Evolutionary conservation across 1,140 invertebrate species (phyloP), one percentile per base, ranked within the genome.

Genomic region (Atta colombica): DNA sequence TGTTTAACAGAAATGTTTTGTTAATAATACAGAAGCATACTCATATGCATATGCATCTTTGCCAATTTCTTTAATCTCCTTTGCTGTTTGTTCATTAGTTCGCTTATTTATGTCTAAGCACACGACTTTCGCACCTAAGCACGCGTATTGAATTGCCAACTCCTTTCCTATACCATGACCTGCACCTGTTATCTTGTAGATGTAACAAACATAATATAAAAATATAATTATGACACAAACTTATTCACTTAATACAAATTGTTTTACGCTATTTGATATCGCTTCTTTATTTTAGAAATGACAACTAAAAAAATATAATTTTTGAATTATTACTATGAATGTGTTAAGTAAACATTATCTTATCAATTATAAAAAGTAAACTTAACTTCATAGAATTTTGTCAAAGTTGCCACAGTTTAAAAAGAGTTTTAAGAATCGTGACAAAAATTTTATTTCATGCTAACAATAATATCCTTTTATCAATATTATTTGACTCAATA

Each of bases 131-230:
- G 98, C 97, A 0, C 98, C 98, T 7, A 98, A 95, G 35, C 96
- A 94, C 0, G 97, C 97, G 92, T 98, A 98, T 86, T 97, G 96
- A 39, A 97, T 91, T 0, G 98, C 97, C 92, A 99, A 94, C 89
- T 98, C 96, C 81, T 97, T 97, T 68, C 99, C 99, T 89, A 99
- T 98, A 69, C 99, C 99, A 95, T 98, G 98, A 5, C 98, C 99
- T 16, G 98, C 96, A 16, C 99, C 99, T 7, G 99, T 99, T 49
- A 99, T 97, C 96, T 99, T 35, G 94, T 71, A 69, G 21, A 87
- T 63, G 16, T 63, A 74, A 77, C n/a, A 77, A 39, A 28, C 1
- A 77, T 31, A 25, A 71, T 39, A 69, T 81, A 53, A 5, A 71
- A 14, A 51, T 7, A 31, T 1, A 31, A 14, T 16, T 66, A 21